Evolutionary conservation across 2,797 vertebrate genomes (phyloP).

Genomic region (Miichthys miiuy): DNA sequence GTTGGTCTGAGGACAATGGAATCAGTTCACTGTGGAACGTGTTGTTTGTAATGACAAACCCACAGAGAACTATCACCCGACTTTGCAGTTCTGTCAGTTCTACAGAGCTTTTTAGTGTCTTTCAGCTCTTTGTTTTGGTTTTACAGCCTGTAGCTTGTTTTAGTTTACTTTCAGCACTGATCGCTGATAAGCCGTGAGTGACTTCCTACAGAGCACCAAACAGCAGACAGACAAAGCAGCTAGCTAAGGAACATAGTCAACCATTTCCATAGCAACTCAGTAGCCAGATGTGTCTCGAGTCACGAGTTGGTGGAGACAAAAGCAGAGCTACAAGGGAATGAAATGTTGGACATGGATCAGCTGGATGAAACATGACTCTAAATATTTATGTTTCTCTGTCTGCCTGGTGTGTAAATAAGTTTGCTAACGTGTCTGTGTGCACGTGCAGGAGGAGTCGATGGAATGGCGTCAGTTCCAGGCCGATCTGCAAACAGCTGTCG

Average conservation of each 20-base stretch:
- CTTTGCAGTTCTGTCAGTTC: not conserved
- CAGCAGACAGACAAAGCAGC: not conserved
- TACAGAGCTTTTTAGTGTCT: not conserved
- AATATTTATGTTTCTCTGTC: not conserved
- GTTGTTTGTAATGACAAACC: not conserved
- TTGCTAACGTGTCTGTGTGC: not conserved
- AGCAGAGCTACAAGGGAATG: not conserved
- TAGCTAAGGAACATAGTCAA: not conserved
- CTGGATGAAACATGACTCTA: not conserved
- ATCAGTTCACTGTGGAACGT: not conserved
- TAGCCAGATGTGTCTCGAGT: not conserved
- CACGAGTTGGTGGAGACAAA: not conserved
- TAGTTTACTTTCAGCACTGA: no score
- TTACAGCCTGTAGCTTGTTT: not conserved
- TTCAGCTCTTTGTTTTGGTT: no score
- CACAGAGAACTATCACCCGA: not conserved
- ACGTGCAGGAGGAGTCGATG: conserved; percentile 92
- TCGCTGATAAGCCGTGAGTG: no score
- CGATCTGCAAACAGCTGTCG: conserved; percentile 96
- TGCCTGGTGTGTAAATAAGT: not conserved
- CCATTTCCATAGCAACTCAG: not conserved
- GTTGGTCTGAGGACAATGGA: no score
- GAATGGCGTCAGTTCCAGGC: conserved; percentile 99
- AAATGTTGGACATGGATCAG: no score
- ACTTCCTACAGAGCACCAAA: not conserved